These are phyloP conservation scores for Ptychochromis oligacanthus DNA, from an alignment of 2,113 vertebrate genomes.

Conservation along the genomic window DNA sequence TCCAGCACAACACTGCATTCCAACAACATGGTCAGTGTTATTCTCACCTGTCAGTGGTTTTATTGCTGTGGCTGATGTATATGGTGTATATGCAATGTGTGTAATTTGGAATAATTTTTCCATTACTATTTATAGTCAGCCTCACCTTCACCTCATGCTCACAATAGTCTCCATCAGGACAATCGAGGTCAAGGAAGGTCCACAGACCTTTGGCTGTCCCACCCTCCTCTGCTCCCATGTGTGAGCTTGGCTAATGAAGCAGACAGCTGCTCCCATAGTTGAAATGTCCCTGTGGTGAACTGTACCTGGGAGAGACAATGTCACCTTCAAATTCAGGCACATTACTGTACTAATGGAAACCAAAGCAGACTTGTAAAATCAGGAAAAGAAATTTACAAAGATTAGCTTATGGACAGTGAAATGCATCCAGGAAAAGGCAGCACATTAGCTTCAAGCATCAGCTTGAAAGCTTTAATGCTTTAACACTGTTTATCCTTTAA, in stretches of 20 bases:
- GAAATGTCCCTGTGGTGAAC: conserved; percentile 62
- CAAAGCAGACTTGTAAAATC: conserved; percentile 36
- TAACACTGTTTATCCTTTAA: conserved; percentile 36
- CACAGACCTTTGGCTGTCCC: conserved; percentile 58
- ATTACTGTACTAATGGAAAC: conserved; percentile 47
- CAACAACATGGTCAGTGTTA: neutral
- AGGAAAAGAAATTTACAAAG: conserved; percentile 20
- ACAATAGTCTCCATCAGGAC: conserved; percentile 56
- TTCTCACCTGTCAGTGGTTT: neutral
- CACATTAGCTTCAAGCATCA: conserved; percentile 1
- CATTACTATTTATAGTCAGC: conserved; percentile 43
- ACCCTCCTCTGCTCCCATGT: conserved; percentile 48
- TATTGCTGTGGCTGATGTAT: neutral
- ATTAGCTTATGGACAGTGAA: conserved; percentile 22
- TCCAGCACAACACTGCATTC: neutral
- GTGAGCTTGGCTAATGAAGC: conserved; percentile 74
- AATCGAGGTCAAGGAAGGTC: conserved; percentile 69
- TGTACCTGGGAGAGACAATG: conserved; percentile 70
- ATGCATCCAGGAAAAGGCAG: neutral
- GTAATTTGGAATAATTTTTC: conserved; percentile 11
- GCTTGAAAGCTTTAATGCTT: conserved; percentile 24
- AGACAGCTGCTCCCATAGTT: conserved; percentile 69
- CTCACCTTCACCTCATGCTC: conserved; percentile 45
- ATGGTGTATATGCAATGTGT: conserved; percentile 17
- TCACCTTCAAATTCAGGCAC: conserved; percentile 74